Conservation (phyloP, 1,140 invertebrate species). For the Drosophila rufa region DNA sequence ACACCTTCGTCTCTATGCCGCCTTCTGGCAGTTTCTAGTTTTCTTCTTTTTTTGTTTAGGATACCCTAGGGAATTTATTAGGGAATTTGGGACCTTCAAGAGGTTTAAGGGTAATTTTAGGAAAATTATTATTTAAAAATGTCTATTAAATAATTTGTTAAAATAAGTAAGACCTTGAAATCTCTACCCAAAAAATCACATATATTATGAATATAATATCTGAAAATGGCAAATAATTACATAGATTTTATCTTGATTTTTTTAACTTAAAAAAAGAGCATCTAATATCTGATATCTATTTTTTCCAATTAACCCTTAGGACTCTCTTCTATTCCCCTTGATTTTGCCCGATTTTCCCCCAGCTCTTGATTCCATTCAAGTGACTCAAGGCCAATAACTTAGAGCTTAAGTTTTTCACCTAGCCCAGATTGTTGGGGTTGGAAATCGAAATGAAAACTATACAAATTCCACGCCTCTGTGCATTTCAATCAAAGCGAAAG, state of each 20-base stretch:
- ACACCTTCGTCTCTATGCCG: slow-evolving; percentile 22
- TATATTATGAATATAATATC: background rate
- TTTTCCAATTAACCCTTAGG: background rate
- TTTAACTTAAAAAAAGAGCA: too few relatives aligned
- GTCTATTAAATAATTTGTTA: too few relatives aligned
- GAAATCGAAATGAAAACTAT: slow-evolving; percentile 38
- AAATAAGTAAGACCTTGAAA: too few relatives aligned
- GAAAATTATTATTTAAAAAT: too few relatives aligned
- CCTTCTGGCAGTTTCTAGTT: slow-evolving; percentile 5
- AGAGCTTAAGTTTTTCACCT: background rate
- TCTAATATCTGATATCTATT: background rate
- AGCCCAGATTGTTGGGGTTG: background rate
- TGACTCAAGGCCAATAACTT: background rate
- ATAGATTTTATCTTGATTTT: too few relatives aligned
- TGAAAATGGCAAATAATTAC: too few relatives aligned
- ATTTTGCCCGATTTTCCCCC: background rate
- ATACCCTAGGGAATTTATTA: background rate
- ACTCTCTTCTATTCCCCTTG: background rate
- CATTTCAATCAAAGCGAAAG: slow-evolving; percentile 40
- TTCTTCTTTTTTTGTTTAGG: background rate
- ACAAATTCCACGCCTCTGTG: slow-evolving; percentile 32
- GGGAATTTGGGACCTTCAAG: too few relatives aligned
- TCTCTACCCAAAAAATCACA: too few relatives aligned
- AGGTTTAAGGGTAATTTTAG: background rate
- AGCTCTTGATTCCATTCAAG: background rate